phyloP scores from a whole-genome alignment of 2,797 vertebrate genomes.

The Glyptemys insculpta region DNA sequence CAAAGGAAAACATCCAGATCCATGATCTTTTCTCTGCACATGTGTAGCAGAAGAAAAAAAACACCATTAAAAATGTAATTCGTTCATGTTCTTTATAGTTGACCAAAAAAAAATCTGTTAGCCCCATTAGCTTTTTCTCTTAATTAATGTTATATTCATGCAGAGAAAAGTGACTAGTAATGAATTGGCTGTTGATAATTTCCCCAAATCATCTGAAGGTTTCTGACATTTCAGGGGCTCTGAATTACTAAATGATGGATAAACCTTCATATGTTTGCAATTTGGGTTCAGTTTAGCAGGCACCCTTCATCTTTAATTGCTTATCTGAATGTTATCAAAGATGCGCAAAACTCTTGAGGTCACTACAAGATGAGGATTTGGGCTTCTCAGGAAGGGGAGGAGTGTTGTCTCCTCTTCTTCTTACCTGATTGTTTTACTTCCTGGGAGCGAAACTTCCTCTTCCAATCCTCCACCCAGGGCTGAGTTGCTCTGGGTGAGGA shows the following conservation, averaged over 20 bases:
- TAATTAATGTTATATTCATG: neutral
- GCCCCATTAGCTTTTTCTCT: neutral
- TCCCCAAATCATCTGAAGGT: neutral
- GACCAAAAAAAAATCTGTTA: neutral
- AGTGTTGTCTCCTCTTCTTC: neutral
- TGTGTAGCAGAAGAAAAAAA: neutral
- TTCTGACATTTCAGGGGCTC: neutral
- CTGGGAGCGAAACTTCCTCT: neutral
- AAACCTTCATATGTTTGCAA: neutral
- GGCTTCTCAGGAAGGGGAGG: neutral
- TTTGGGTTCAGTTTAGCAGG: neutral
- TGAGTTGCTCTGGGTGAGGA: neutral
- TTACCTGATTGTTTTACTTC: neutral
- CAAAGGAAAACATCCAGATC: neutral
- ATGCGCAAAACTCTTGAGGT: neutral
- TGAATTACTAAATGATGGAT: neutral
- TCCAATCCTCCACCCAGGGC: neutral
- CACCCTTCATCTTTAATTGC: neutral
- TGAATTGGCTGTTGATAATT: neutral
- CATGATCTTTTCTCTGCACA: neutral
- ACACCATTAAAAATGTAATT: constrained; percentile 25
- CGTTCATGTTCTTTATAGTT: constrained; percentile 14
- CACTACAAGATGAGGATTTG: neutral
- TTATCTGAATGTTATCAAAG: neutral
- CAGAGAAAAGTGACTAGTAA: neutral